Evolutionary conservation across 1,140 invertebrate species (phyloP).

Genomic region (Meloidogyne hapla): DNA sequence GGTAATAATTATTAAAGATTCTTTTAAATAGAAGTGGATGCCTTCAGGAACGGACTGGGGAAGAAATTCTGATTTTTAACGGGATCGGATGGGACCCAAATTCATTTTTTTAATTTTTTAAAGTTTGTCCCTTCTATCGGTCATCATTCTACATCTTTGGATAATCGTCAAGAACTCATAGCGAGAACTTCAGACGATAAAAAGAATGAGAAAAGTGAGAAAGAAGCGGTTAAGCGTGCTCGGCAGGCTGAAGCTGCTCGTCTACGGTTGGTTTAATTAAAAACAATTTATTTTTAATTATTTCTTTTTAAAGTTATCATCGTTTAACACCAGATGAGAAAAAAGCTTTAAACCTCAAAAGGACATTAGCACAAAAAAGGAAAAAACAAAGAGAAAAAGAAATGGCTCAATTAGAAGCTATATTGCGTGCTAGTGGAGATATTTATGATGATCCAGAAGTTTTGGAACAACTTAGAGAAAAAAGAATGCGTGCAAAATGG

Average conservation of each 20-base stretch:
- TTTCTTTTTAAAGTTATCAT: conserved; percentile 44
- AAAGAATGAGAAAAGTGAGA: conserved; percentile 29
- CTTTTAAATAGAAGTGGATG: too few relatives aligned
- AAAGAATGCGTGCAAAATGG: conserved; percentile 49
- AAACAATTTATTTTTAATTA: conserved; percentile 20
- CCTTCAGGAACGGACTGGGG: too few relatives aligned
- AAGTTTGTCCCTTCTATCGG: not conserved
- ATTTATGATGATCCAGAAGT: conserved; percentile 51
- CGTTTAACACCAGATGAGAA: conserved; percentile 44
- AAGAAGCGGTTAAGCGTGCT: conserved; percentile 36
- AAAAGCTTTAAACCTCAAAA: conserved; percentile 45
- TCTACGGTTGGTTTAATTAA: conserved; percentile 27
- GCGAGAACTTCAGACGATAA: conserved; percentile 6
- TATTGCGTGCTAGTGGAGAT: conserved; percentile 42
- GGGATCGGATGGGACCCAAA: too few relatives aligned
- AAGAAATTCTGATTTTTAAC: too few relatives aligned
- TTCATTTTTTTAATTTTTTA: conserved; percentile 83
- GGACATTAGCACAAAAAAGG: conserved; percentile 49
- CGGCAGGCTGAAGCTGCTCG: conserved; percentile 47
- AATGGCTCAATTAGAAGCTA: conserved; percentile 45
- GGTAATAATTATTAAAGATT: not conserved
- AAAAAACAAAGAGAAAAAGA: conserved; percentile 50
- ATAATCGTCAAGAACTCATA: not conserved
- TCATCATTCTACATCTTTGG: not conserved
- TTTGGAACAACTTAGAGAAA: conserved; percentile 46